Conservation (phyloP, 1,140 invertebrate species). For the Drosophila prosaltans region DNA sequence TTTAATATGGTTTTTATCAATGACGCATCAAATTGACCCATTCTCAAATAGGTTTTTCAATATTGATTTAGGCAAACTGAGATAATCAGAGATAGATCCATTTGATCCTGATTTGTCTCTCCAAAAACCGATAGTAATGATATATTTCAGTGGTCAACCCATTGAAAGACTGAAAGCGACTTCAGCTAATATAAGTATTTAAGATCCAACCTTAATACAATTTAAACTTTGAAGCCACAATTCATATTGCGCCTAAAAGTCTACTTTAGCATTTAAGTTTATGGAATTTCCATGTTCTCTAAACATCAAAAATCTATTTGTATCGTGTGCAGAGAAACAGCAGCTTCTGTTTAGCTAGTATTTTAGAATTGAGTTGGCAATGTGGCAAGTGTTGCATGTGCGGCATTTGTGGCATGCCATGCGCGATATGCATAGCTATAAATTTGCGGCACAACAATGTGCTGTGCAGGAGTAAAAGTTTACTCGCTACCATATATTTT, state of each 20-base stretch:
- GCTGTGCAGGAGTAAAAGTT: background rate
- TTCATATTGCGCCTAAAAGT: background rate
- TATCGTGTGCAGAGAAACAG: background rate
- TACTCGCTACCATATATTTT: background rate
- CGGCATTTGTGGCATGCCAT: constrained; percentile 24
- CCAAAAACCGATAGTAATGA: no score
- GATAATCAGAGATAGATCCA: no score
- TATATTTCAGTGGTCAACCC: no score
- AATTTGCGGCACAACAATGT: constrained; percentile 26
- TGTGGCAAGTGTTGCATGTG: constrained; percentile 34
- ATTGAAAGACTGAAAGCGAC: no score
- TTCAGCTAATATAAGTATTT: no score
- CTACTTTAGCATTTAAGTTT: background rate
- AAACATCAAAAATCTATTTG: background rate
- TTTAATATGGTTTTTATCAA: no score
- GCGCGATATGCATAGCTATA: constrained; percentile 20
- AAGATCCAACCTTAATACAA: background rate
- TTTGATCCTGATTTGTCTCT: no score
- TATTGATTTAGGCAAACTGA: no score
- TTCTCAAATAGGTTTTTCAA: no score
- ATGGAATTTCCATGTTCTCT: background rate
- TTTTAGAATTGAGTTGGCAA: constrained; percentile 6
- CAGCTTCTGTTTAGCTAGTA: constrained; percentile 2
- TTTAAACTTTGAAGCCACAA: background rate
- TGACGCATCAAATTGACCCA: no score